Percentiles rank a stretch among this genome's conserved stretches.
Evolutionary conservation across 1,140 invertebrate genomes (phyloP).

Genomic region (Achatina immaculata): DNA sequence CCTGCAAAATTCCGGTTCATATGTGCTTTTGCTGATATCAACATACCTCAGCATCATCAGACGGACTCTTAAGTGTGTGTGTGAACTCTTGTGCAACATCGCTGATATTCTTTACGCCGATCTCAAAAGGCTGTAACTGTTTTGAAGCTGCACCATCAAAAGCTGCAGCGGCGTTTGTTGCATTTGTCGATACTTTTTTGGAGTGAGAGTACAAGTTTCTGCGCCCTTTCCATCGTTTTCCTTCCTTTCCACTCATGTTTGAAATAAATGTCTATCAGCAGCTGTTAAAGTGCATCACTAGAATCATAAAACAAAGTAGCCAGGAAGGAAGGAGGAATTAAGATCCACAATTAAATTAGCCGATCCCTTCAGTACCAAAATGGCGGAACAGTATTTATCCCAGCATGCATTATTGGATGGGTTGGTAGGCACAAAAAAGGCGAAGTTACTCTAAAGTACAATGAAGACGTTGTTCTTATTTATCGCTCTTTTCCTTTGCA

Average conservation of each 20-base stretch:
- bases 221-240: constrained; percentile 30
- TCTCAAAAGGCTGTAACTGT: constrained; percentile 29
- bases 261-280: constrained; percentile 2
- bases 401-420: constrained; percentile 24
- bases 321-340: background rate
- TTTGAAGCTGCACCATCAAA: background rate
- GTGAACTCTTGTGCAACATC: constrained; percentile 34
- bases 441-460: background rate
- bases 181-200: background rate
- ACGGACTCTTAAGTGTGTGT: background rate
- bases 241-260: constrained; percentile 35
- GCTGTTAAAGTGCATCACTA: constrained; percentile 2
- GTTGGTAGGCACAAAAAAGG: constrained; percentile 36
- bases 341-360: constrained; percentile 10
- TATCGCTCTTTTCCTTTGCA: too few species aligned
- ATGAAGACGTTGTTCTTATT: too few species aligned
- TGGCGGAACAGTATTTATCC: constrained; percentile 38
- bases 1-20: too few species aligned
- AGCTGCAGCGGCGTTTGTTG: background rate
- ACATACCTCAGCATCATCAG: constrained; percentile 24
- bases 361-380: constrained; percentile 29
- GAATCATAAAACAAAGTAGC: background rate
- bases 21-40: too few species aligned
- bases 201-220: constrained; percentile 36
- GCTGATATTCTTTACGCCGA: constrained; percentile 11